A percentile compares a stretch with the other conserved stretches of the same genome.
Conservation (phyloP, 1,140 invertebrate genomes). For the Vollenhovia emeryi region DNA sequence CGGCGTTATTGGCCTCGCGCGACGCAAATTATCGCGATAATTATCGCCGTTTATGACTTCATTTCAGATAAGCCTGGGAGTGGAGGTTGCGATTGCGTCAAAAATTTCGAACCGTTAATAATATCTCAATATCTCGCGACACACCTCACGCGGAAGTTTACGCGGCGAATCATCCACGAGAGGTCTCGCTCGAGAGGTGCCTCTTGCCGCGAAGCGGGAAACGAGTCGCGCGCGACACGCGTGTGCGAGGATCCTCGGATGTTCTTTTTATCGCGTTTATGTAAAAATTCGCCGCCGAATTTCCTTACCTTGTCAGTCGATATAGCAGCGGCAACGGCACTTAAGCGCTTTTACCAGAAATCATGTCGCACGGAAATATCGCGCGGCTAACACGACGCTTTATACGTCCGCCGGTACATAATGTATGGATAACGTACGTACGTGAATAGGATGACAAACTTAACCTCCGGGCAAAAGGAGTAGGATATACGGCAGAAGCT, state of each 20-base stretch:
- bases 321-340: not conserved
- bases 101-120: not conserved
- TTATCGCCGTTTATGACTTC: slow-evolving; percentile 30
- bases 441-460: slow-evolving; percentile 54
- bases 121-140: not conserved
- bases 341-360: slow-evolving; percentile 54
- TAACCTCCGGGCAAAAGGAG: slow-evolving; percentile 53
- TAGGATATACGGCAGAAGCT: slow-evolving; percentile 49
- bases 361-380: slow-evolving; percentile 50
- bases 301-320: not conserved
- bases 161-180: not conserved
- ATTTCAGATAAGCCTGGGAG: not conserved
- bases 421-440: slow-evolving; percentile 32
- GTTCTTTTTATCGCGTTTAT: too few relatives aligned
- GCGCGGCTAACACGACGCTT: slow-evolving; percentile 35
- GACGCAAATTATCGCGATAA: slow-evolving; percentile 33
- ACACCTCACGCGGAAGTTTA: slow-evolving; percentile 5
- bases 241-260: too few relatives aligned
- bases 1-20: slow-evolving; percentile 20
- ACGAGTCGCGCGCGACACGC: not conserved
- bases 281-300: slow-evolving; percentile 1
- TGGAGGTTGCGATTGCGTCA: not conserved
- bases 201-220: not conserved
- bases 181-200: not conserved
- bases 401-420: slow-evolving; percentile 31